phyloP scores from a whole-genome alignment of 2,888 invertebrate species.

The Oscheius sp. region DNA sequence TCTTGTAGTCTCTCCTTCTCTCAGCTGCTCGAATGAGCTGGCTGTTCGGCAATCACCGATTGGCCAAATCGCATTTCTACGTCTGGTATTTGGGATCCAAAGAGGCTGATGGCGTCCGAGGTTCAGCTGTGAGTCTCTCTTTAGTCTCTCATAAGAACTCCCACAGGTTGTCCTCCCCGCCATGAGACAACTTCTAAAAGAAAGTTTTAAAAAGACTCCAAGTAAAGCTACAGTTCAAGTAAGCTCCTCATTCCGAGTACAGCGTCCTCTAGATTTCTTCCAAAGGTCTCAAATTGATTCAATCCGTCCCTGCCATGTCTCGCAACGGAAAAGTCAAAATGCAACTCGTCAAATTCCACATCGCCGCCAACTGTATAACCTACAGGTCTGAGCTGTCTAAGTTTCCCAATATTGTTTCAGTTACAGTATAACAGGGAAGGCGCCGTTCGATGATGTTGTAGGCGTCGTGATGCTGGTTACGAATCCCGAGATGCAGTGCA shows the following conservation, averaged over 20 bases:
- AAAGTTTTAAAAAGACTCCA: conserved; percentile 55
- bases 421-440: conserved; percentile 81
- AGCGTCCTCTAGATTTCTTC: conserved; percentile 74
- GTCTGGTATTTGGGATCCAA: conserved; percentile 79
- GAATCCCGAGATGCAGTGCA: conserved; percentile 90
- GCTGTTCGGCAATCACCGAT: conserved; percentile 51
- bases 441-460: conserved; percentile 83
- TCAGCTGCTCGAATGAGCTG: conserved; percentile 40
- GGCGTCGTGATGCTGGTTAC: conserved; percentile 90
- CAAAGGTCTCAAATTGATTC: conserved; percentile 92
- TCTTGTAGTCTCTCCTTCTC: background rate
- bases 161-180: conserved; percentile 60
- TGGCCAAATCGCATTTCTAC: conserved; percentile 73
- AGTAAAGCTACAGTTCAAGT: conserved; percentile 69
- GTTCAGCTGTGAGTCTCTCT: background rate
- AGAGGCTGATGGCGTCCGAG: conserved; percentile 17
- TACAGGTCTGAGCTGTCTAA: conserved; percentile 70
- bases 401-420: background rate
- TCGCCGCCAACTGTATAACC: conserved; percentile 90
- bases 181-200: conserved; percentile 60
- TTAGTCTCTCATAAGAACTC: background rate
- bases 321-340: conserved; percentile 70
- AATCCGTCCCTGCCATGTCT: conserved; percentile 76
- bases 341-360: conserved; percentile 86
- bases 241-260: background rate